Evolutionary conservation across 2,797 vertebrate genomes (phyloP).

Genomic region (Helicolenus hilgendorfi): DNA sequence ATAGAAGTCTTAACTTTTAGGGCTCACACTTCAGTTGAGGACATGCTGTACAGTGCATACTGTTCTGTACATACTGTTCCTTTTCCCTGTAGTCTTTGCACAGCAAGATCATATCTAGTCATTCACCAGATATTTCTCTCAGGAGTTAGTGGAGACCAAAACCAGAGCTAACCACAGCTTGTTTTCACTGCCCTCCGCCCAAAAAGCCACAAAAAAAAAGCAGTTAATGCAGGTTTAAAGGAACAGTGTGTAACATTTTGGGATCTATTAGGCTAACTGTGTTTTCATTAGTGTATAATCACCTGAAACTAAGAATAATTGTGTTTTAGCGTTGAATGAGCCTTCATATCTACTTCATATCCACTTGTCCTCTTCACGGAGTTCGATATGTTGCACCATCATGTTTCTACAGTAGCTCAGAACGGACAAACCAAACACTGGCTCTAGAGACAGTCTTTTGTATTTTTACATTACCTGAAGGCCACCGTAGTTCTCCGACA

Average conservation of each 20-base stretch:
- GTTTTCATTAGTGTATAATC: too few relatives aligned
- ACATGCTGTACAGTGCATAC: not conserved
- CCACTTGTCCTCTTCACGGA: too few relatives aligned
- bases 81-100: not conserved
- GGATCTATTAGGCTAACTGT: too few relatives aligned
- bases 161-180: not conserved
- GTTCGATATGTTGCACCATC: too few relatives aligned
- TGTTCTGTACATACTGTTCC: not conserved
- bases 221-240: not conserved
- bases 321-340: accelerated
- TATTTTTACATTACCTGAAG: too few relatives aligned
- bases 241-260: too few relatives aligned
- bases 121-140: not conserved
- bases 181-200: not conserved
- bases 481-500: too few relatives aligned
- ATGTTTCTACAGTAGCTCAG: too few relatives aligned
- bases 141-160: not conserved
- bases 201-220: not conserved
- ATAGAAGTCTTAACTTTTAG: not conserved
- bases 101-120: not conserved
- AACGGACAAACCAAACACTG: too few relatives aligned
- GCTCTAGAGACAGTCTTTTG: too few relatives aligned
- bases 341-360: too few relatives aligned
- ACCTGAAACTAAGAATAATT: too few relatives aligned
- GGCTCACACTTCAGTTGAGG: not conserved